phyloP scores from a whole-genome alignment of 2,888 invertebrate genomes.

The Acleris cristana region DNA sequence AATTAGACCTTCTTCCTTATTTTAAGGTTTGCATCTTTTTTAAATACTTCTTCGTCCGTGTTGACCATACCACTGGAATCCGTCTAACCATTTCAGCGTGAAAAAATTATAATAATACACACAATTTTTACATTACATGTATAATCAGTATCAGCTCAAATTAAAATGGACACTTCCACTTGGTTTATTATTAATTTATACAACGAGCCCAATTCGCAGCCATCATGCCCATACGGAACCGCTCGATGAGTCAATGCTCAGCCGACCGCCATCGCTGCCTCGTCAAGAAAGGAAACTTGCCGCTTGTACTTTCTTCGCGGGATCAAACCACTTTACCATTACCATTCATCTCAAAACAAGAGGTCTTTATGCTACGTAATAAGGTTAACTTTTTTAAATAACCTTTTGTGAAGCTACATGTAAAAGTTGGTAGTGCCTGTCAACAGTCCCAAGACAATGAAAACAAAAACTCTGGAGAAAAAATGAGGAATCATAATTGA shows the following conservation, averaged over 20 bases:
- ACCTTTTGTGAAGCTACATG: background rate
- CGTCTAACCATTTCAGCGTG: too few species aligned
- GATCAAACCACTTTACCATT: slow-evolving; percentile 32
- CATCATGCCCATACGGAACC: slow-evolving; percentile 47
- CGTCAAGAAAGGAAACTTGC: slow-evolving; percentile 54
- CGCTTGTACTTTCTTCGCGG: slow-evolving; percentile 49
- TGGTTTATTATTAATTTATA: slow-evolving; percentile 3
- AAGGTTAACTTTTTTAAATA: background rate
- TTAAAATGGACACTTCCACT: background rate
- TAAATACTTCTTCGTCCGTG: too few species aligned
- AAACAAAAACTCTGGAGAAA: slow-evolving; percentile 25
- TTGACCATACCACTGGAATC: too few species aligned
- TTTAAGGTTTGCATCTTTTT: too few species aligned
- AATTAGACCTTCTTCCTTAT: too few species aligned
- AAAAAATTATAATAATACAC: too few species aligned
- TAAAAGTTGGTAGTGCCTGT: slow-evolving; percentile 6
- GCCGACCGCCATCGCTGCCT: slow-evolving; percentile 42
- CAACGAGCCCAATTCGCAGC: slow-evolving; percentile 40
- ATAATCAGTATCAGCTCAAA: too few species aligned
- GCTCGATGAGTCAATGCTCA: slow-evolving; percentile 53
- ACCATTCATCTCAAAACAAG: slow-evolving; percentile 15
- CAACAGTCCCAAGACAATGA: slow-evolving; percentile 29
- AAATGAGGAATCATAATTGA: slow-evolving; percentile 30
- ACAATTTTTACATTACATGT: too few species aligned
- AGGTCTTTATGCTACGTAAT: slow-evolving; percentile 17